phyloP scores from a whole-genome alignment of 2,113 vertebrate genomes.

The Odontophorus gujanensis region DNA sequence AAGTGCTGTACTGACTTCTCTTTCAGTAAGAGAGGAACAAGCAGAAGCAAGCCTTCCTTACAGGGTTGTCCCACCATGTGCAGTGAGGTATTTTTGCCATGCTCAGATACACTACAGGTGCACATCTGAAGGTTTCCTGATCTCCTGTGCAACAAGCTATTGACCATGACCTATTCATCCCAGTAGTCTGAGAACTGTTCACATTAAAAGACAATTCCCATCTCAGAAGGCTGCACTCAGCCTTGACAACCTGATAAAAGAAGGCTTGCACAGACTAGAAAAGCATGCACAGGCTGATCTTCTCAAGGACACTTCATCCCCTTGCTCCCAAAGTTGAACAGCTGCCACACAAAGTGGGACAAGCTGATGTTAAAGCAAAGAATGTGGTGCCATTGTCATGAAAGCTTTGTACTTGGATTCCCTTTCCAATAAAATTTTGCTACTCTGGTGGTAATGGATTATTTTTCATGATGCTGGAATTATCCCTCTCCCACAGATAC shows the following conservation, averaged over 20 bases:
- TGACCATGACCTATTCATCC: background rate
- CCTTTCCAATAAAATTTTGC: background rate
- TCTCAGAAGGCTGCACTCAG: background rate
- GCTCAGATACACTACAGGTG: background rate
- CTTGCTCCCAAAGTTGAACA: background rate
- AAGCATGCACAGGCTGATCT: conserved; percentile 28
- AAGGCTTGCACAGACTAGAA: conserved; percentile 23
- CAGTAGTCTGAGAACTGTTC: background rate
- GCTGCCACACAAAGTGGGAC: background rate
- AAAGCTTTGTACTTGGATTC: background rate
- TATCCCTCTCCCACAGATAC: conserved; percentile 12
- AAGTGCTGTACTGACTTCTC: background rate
- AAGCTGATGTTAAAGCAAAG: background rate
- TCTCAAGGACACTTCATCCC: background rate
- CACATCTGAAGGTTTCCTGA: background rate
- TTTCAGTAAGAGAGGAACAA: background rate
- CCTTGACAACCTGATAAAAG: conserved; percentile 32
- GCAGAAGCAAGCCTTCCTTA: background rate
- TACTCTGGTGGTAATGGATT: background rate
- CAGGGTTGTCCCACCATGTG: background rate
- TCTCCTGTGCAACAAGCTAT: background rate
- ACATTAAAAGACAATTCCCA: background rate
- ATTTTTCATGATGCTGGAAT: conserved; percentile 4
- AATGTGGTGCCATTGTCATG: background rate
- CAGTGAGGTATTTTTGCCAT: background rate